Conservation (phyloP, 2,888 invertebrate species). For the Cremastinae sp. region DNA sequence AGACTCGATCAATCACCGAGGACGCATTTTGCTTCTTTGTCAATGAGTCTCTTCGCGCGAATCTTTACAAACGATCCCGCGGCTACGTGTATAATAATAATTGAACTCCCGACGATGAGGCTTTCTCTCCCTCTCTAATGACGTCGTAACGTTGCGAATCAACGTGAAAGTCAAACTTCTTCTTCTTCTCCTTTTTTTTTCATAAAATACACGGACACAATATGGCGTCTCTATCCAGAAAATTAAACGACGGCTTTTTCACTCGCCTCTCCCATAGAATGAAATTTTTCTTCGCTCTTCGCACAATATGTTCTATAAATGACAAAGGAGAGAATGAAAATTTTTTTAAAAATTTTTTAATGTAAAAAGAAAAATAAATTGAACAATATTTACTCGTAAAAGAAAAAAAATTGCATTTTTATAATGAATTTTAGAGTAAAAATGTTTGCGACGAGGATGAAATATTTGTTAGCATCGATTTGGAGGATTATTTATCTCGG, state of each 20-base stretch:
- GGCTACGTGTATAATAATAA: slow-evolving; percentile 58
- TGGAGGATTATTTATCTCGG: slow-evolving; percentile 26
- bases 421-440: too few species aligned
- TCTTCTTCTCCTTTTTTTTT: too few species aligned
- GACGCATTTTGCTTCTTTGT: slow-evolving; percentile 39
- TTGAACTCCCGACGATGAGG: slow-evolving; percentile 68
- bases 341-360: too few species aligned
- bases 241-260: too few species aligned
- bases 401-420: too few species aligned
- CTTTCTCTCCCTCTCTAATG: slow-evolving; percentile 62
- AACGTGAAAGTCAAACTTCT: slow-evolving; percentile 53
- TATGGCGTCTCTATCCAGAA: not conserved
- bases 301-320: too few species aligned
- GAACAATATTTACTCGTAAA: too few species aligned
- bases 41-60: slow-evolving; percentile 28
- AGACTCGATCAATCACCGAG: slow-evolving; percentile 58
- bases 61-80: slow-evolving; percentile 6
- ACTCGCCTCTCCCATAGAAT: not conserved
- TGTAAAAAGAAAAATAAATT: too few species aligned
- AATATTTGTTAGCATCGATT: too few species aligned
- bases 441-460: too few species aligned
- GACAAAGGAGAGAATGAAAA: too few species aligned
- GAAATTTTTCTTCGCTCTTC: too few species aligned
- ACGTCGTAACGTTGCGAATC: slow-evolving; percentile 63
- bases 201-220: slow-evolving; percentile 11